A percentile compares a stretch with the other conserved stretches of the same genome.
phyloP scores from a whole-genome alignment of 2,797 vertebrate species.

The Prunella strophiata region DNA sequence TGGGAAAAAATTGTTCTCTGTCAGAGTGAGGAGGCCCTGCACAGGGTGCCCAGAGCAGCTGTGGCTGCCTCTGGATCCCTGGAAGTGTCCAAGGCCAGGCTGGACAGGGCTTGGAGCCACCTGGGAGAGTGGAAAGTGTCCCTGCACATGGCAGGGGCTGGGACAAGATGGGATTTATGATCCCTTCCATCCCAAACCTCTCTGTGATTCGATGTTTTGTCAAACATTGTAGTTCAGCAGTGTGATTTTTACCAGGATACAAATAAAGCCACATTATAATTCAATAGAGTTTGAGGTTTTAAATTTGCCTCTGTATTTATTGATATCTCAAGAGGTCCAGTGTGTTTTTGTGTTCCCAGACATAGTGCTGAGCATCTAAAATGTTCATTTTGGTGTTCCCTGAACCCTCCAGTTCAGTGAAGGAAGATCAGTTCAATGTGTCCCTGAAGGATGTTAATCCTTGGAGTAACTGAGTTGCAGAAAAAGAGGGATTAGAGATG shows the following conservation, averaged over 20 bases:
- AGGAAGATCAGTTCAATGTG: background rate
- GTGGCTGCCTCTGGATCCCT: background rate
- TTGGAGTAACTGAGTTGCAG: background rate
- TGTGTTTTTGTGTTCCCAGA: background rate
- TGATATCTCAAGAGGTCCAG: background rate
- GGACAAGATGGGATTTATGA: rapidly evolving
- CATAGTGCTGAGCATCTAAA: background rate
- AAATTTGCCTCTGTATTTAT: background rate
- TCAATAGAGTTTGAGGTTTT: background rate
- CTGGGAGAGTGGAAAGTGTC: rapidly evolving
- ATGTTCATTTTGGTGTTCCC: background rate
- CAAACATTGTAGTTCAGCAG: background rate
- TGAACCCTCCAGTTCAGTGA: background rate
- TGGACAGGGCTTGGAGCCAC: rapidly evolving
- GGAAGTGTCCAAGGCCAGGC: background rate
- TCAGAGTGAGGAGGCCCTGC: rapidly evolving
- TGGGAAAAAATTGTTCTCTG: background rate
- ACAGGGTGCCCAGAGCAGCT: background rate
- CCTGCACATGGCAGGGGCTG: background rate
- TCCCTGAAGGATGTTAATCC: background rate
- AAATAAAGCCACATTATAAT: background rate
- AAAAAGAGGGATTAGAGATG: background rate
- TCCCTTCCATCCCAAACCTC: background rate
- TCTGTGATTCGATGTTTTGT: background rate
- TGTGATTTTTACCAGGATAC: background rate